Evolutionary conservation across 2,888 invertebrate species (phyloP).

Genomic region (Calameuta pallipes): DNA sequence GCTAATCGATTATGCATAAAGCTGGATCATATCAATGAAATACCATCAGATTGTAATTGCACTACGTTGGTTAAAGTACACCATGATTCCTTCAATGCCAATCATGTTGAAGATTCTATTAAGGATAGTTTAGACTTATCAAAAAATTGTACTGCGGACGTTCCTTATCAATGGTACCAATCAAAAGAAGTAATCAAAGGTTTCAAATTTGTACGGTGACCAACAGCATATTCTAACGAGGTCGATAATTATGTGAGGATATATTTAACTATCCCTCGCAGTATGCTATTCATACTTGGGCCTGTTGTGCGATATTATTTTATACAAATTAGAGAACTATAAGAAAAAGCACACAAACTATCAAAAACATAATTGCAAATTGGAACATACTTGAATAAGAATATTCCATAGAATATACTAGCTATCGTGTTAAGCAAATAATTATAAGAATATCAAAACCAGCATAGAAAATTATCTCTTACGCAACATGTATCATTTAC

Average conservation of each 20-base stretch:
- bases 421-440: neutral
- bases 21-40: slow-evolving; percentile 40
- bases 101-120: slow-evolving; percentile 23
- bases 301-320: neutral
- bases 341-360: neutral
- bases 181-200: slow-evolving; percentile 59
- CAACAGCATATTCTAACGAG: neutral
- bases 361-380: neutral
- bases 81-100: slow-evolving; percentile 39
- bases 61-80: slow-evolving; percentile 47
- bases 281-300: neutral
- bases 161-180: slow-evolving; percentile 58
- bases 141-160: slow-evolving; percentile 18
- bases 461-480: neutral
- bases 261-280: neutral
- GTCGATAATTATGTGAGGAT: neutral
- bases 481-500: neutral
- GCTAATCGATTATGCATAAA: slow-evolving; percentile 48
- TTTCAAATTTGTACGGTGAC: slow-evolving; percentile 57
- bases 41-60: slow-evolving; percentile 43
- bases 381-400: neutral
- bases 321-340: neutral
- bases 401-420: neutral
- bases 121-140: slow-evolving; percentile 21
- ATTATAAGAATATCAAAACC: neutral